phyloP scores from a whole-genome alignment of 2,888 invertebrate species.

The Pterostichus niger region DNA sequence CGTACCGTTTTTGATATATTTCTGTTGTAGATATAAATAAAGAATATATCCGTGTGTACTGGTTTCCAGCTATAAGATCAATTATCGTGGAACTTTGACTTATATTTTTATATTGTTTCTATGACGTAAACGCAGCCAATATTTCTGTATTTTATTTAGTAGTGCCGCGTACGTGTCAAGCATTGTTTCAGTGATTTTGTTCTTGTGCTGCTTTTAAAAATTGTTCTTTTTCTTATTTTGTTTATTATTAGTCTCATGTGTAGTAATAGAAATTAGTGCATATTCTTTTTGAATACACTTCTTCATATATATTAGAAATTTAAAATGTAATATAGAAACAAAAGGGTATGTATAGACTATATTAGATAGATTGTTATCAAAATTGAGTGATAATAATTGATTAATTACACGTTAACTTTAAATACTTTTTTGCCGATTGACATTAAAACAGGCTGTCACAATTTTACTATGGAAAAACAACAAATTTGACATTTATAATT shows the following conservation, averaged over 20 bases:
- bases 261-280: not conserved
- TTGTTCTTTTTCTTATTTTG: not conserved
- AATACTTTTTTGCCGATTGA: no score
- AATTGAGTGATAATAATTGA: no score
- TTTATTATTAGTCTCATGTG: not conserved
- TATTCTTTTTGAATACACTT: not conserved
- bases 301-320: not conserved
- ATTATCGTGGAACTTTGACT: not conserved
- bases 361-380: no score
- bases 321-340: no score
- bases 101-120: conserved; percentile 10
- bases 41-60: not conserved
- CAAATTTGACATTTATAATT: no score
- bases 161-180: not conserved
- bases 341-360: no score
- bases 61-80: not conserved
- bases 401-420: no score
- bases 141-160: conserved; percentile 3
- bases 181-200: conserved; percentile 2
- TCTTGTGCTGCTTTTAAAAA: not conserved
- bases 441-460: no score
- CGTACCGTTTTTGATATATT: no score
- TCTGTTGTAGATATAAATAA: not conserved
- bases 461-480: no score
- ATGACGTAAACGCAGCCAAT: not conserved